Conservation (phyloP, 2,888 invertebrate species). For the Dermolepida albohirtum region DNA sequence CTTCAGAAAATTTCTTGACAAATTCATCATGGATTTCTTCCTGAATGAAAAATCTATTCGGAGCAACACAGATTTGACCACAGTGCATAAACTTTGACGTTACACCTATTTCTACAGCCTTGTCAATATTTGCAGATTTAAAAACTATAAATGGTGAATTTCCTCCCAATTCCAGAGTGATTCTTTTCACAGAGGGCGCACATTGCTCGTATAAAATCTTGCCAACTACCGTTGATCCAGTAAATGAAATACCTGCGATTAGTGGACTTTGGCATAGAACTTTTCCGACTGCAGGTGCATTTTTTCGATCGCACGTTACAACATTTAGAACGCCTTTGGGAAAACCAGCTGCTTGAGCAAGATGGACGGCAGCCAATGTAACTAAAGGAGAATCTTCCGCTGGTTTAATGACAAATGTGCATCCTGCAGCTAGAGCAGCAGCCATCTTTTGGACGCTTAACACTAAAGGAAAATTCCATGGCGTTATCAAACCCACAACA, state of each 20-base stretch:
- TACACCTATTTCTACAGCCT: slow-evolving; percentile 89
- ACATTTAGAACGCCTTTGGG: slow-evolving; percentile 95
- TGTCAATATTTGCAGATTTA: slow-evolving; percentile 86
- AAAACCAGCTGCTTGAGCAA: slow-evolving; percentile 91
- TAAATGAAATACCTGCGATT: slow-evolving; percentile 93
- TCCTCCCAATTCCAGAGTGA: slow-evolving; percentile 94
- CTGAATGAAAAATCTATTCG: slow-evolving; percentile 76
- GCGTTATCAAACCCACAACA: slow-evolving; percentile 94
- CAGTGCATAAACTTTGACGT: slow-evolving; percentile 94
- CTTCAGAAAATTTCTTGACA: slow-evolving; percentile 75
- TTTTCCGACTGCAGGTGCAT: slow-evolving; percentile 85
- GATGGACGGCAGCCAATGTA: slow-evolving; percentile 86
- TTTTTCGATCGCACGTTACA: slow-evolving; percentile 80
- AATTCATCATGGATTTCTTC: slow-evolving; percentile 84
- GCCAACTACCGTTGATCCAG: slow-evolving; percentile 93
- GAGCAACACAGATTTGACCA: slow-evolving; percentile 96
- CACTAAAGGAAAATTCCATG: slow-evolving; percentile 95
- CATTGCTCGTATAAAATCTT: slow-evolving; percentile 88
- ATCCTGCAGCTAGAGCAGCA: slow-evolving; percentile 94
- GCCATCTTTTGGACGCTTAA: slow-evolving; percentile 98
- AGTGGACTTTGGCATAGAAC: slow-evolving; percentile 85
- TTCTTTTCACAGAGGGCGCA: slow-evolving; percentile 86
- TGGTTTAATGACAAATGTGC: slow-evolving; percentile 93
- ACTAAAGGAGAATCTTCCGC: slow-evolving; percentile 97
- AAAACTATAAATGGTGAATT: slow-evolving; percentile 99